phyloP scores from a whole-genome alignment of 2,797 vertebrate genomes.

The Lagocephalus sceleratus region DNA sequence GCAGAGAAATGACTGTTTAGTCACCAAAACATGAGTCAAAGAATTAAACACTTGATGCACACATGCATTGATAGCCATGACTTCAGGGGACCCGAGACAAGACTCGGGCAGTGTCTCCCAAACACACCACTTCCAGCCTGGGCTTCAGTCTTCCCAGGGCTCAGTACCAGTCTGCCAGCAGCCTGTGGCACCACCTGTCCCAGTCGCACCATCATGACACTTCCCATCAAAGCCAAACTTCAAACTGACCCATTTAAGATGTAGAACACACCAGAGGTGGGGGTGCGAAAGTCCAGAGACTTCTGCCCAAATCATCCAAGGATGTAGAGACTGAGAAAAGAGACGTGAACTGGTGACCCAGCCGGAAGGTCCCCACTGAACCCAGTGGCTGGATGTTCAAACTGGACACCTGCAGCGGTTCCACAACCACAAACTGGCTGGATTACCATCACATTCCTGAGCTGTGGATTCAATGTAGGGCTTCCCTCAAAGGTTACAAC shows the following conservation, averaged over 20 bases:
- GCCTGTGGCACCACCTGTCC: constrained; percentile 37
- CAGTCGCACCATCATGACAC: constrained; percentile 43
- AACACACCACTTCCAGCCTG: constrained; percentile 26
- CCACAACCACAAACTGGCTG: constrained; percentile 50
- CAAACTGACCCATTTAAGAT: constrained; percentile 8
- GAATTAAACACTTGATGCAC: too few species aligned
- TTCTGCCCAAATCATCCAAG: constrained; percentile 3
- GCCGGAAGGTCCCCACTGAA: constrained; percentile 23
- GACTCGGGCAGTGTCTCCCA: constrained; percentile 20
- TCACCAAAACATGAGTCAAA: neutral
- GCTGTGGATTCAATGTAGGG: constrained; percentile 51
- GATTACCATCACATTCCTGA: constrained; percentile 63
- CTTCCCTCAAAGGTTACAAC: constrained; percentile 8
- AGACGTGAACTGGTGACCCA: neutral
- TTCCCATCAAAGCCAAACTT: constrained; percentile 23
- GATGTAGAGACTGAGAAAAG: constrained; percentile 1
- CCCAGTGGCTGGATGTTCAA: constrained; percentile 41
- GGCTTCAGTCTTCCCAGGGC: constrained; percentile 20
- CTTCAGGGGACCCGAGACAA: constrained; percentile 11
- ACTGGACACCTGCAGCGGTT: constrained; percentile 49
- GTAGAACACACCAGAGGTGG: constrained; percentile 16
- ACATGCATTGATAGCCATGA: neutral
- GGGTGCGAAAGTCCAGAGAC: constrained; percentile 8
- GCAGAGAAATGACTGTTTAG: constrained; percentile 6
- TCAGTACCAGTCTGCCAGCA: constrained; percentile 27